A percentile compares a stretch with the other conserved stretches of the same genome.
phyloP scores from a whole-genome alignment of 2,888 invertebrate species.

The Tuberolachnus salignus region DNA sequence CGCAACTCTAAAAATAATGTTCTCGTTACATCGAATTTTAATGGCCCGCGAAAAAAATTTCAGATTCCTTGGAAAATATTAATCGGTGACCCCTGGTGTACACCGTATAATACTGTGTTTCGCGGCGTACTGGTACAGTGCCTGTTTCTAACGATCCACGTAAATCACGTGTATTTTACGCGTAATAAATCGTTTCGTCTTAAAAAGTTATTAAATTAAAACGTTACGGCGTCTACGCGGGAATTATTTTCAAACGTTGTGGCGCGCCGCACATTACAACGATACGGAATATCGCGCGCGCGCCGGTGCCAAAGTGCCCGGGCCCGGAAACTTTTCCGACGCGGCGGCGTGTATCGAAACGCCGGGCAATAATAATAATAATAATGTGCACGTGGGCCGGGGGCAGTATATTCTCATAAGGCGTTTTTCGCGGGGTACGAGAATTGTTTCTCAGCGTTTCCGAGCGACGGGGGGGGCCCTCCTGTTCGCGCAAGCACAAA shows the following conservation, averaged over 20 bases:
- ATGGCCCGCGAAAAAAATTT: too few species aligned
- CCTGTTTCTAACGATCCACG: neutral
- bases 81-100: too few species aligned
- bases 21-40: too few species aligned
- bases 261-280: neutral
- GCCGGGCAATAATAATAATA: neutral
- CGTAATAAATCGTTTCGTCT: slow-evolving; percentile 12
- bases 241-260: neutral
- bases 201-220: slow-evolving; percentile 39
- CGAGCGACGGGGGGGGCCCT: too few species aligned
- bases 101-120: too few species aligned
- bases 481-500: too few species aligned
- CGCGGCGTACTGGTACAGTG: too few species aligned
- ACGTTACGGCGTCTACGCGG: neutral
- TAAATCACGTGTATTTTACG: neutral
- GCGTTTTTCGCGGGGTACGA: too few species aligned
- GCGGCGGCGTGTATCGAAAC: neutral
- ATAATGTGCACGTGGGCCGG: neutral
- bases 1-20: too few species aligned
- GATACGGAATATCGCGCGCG: neutral
- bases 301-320: neutral
- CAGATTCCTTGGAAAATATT: too few species aligned
- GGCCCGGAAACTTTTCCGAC: neutral
- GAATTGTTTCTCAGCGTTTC: too few species aligned
- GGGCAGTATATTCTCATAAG: too few species aligned